These are phyloP conservation scores for Clinocottus analis DNA, from an alignment of 2,113 vertebrate species.

Conservation along the genomic window DNA sequence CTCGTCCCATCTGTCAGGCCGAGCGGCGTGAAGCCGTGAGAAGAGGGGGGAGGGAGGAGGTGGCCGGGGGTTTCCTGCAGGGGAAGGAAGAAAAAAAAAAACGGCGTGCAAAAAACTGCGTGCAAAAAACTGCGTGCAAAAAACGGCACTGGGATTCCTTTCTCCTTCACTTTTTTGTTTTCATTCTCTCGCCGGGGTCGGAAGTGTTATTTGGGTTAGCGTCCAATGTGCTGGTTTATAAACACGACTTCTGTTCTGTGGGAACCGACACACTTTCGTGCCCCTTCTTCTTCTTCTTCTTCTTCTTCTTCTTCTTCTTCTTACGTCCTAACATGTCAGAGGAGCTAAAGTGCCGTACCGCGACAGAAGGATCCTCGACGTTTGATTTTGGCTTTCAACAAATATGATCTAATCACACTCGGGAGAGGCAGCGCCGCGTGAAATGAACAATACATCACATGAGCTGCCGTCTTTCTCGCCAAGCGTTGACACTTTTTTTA, in stretches of 20 bases:
- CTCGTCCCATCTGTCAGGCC: constrained; percentile 76
- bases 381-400: constrained; percentile 53
- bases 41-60: constrained; percentile 46
- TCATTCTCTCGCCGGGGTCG: constrained; percentile 69
- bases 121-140: too few species aligned
- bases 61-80: constrained; percentile 19
- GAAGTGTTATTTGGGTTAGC: constrained; percentile 80
- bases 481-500: constrained; percentile 47
- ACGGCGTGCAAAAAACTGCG: too few species aligned
- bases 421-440: constrained; percentile 49
- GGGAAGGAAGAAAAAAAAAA: too few species aligned
- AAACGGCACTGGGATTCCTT: background rate
- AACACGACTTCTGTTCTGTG: constrained; percentile 65
- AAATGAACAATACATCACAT: constrained; percentile 54
- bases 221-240: constrained; percentile 35
- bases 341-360: constrained; percentile 17
- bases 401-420: constrained; percentile 67
- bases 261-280: constrained; percentile 54
- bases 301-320: constrained; percentile 24
- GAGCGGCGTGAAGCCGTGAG: constrained; percentile 28
- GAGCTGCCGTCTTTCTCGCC: constrained; percentile 31
- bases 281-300: background rate
- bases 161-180: constrained; percentile 65
- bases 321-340: constrained; percentile 58
- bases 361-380: constrained; percentile 45